Base-by-base conservation (phyloP, 2,797 vertebrate species). In the Karalla daura region DNA sequence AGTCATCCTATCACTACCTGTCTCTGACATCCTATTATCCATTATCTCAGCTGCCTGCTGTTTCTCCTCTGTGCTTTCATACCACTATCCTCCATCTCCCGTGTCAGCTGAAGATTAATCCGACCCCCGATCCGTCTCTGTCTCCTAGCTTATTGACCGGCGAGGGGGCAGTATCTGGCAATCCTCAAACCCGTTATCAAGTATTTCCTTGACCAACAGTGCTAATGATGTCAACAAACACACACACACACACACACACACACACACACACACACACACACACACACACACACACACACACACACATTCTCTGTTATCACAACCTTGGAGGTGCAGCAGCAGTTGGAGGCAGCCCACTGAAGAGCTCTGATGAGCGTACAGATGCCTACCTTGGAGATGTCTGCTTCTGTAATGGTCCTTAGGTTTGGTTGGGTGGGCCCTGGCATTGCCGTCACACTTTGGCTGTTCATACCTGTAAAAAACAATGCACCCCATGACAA, bases 391-490 rank as follows among this genome's bases (percentile, higher is more conserved):
- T 93, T 97, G 96, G 63, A 98, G 95, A 83, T 96, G 96, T 70
- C 97, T 93, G 85, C 94, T 95, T 84, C 90, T 93, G 83, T 95
- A 98, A 77, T 95, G 91, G 79, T 98, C 96, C 87, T 96, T 96
- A 1, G 96, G 92, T 89, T 95, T 96, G 21, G 93, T 83, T 18
- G 97, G 96, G 79, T 97, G 95, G 18, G 97, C 97, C 89, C 97
- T 92, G 74, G 97, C 97, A 0, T 96, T 92, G 15, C 92, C 93
- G 40, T 99, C 95, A 65, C 97, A 99, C 76, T 99, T 98, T 3
- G 97, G 97, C 81, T 98, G 97, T 53, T 99, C 96, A 7, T 98
- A 98, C 88, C 97, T 99, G 74, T 13, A 59, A 69, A 15, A 79
- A 21, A 80, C 25, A 71, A 64, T 15, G 52, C 7, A 40, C 13